These are phyloP conservation scores for Xenopus tropicalis DNA, from an alignment of 2,113 vertebrate species.

Conservation along the genomic window DNA sequence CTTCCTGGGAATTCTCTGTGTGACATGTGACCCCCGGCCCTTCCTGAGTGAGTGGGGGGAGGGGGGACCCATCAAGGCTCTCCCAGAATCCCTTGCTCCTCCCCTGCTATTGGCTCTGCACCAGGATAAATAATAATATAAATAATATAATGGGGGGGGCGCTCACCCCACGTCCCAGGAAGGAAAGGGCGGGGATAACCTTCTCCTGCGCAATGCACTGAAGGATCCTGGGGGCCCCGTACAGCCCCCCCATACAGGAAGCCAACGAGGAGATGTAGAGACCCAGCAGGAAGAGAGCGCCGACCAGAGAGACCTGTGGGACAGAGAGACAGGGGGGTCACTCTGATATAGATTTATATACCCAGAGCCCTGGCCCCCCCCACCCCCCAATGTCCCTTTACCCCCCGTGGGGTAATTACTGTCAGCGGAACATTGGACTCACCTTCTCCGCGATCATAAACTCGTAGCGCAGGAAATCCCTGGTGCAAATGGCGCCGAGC, in stretches of 20 bases:
- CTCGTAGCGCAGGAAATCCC: conserved; percentile 87
- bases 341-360: too few species aligned
- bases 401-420: too few species aligned
- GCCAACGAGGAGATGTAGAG: conserved; percentile 95
- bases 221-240: conserved; percentile 91
- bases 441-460: conserved; percentile 99
- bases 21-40: too few species aligned
- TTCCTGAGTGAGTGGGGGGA: too few species aligned
- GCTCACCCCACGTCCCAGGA: conserved; percentile 84
- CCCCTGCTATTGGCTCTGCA: too few species aligned
- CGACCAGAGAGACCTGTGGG: conserved; percentile 91
- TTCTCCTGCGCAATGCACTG: conserved; percentile 94
- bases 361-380: too few species aligned
- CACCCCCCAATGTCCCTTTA: too few species aligned
- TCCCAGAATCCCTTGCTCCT: too few species aligned
- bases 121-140: too few species aligned
- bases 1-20: not conserved
- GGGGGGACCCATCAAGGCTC: too few species aligned
- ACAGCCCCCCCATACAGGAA: conserved; percentile 95
- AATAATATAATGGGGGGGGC: not conserved
- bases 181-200: conserved; percentile 80
- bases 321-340: conserved; percentile 35
- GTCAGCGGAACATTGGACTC: conserved; percentile 15
- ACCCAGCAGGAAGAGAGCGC: conserved; percentile 93
- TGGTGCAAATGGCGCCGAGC: conserved; percentile 88